Conservation (phyloP, 2,888 invertebrate species). For the Plusia festucae region DNA sequence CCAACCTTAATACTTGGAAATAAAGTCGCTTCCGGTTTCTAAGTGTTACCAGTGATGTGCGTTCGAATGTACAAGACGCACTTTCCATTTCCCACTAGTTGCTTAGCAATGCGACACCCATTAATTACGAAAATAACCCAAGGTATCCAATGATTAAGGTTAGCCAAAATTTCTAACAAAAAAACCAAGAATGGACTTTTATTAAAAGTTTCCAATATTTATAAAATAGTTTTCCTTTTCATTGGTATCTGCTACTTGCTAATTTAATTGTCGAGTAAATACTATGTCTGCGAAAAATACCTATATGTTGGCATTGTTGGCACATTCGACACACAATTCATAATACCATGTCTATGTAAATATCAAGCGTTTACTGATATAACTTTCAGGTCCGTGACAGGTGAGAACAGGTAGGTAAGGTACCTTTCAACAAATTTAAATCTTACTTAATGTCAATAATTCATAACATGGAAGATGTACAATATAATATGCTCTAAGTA, state of each 20-base stretch:
- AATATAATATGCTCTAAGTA: background rate
- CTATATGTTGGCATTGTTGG: background rate
- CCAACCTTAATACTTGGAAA: background rate
- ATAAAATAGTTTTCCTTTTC: constrained; percentile 1
- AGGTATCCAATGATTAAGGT: constrained; percentile 16
- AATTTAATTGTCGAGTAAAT: constrained; percentile 5
- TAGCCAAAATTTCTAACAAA: constrained; percentile 21
- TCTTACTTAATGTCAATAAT: background rate
- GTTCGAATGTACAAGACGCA: constrained; percentile 64
- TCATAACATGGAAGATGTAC: background rate
- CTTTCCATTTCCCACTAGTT: constrained; percentile 68
- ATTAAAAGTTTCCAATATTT: background rate
- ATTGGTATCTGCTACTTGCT: background rate
- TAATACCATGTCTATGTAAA: background rate
- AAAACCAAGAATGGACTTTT: constrained; percentile 21
- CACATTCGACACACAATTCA: background rate
- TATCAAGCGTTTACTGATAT: background rate
- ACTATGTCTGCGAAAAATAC: constrained; percentile 4
- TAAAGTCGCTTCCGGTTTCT: background rate
- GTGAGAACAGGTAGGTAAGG: background rate
- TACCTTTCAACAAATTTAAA: background rate
- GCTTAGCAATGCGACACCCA: constrained; percentile 61
- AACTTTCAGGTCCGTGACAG: background rate
- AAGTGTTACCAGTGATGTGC: background rate
- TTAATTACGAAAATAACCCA: constrained; percentile 56